phyloP scores from a whole-genome alignment of 2,797 vertebrate genomes.

The Galagoides demidoff region DNA sequence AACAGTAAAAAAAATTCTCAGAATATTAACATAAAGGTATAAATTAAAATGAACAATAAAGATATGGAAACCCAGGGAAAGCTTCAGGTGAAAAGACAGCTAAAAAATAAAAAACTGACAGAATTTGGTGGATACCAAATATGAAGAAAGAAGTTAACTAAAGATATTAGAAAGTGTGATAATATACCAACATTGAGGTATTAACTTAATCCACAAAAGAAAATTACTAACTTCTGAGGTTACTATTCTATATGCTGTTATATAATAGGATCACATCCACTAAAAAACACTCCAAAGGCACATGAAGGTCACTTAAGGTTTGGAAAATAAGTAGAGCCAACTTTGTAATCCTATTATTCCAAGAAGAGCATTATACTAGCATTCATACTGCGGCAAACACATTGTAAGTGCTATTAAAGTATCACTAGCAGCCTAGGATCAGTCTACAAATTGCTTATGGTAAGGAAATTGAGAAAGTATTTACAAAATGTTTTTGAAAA shows the following conservation, averaged over 20 bases:
- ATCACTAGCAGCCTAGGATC: background rate
- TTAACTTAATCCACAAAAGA: conserved; percentile 43
- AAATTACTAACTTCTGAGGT: background rate
- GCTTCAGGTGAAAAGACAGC: conserved; percentile 6
- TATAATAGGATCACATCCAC: background rate
- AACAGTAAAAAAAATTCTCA: background rate
- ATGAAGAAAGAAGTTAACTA: conserved; percentile 27
- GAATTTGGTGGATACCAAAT: conserved; percentile 12
- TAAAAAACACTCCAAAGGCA: conserved; percentile 18
- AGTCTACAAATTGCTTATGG: background rate
- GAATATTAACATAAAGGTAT: background rate
- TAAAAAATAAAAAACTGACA: conserved; percentile 17
- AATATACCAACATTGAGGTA: background rate
- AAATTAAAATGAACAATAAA: background rate
- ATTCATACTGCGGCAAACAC: background rate
- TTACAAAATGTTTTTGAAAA: conserved; percentile 16
- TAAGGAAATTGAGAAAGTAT: background rate
- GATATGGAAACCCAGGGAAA: background rate
- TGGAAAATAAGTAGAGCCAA: conserved; percentile 16
- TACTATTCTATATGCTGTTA: background rate
- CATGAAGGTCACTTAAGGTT: background rate
- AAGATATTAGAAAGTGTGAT: conserved; percentile 43
- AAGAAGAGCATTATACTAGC: background rate
- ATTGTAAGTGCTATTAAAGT: background rate
- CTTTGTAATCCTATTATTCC: background rate